Evolutionary conservation across 2,888 invertebrate genomes (phyloP).

Genomic region (Callosobruchus maculatus): DNA sequence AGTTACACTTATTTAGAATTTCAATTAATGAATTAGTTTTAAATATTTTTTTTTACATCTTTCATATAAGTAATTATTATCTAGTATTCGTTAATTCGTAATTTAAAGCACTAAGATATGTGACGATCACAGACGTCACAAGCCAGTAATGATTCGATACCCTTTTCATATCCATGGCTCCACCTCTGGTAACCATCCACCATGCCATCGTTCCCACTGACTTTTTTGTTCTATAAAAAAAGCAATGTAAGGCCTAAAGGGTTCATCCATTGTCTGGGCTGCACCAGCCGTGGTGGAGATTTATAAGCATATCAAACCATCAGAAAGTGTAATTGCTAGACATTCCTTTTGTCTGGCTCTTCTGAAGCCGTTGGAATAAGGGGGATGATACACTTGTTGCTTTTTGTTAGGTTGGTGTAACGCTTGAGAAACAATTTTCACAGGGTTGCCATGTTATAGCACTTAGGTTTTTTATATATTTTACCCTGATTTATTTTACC

Average conservation of each 20-base stretch:
- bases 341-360: not conserved
- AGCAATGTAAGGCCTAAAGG: not conserved
- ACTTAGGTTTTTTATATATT: not conserved
- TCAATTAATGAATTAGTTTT: no score
- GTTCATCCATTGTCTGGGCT: not conserved
- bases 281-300: not conserved
- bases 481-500: not conserved
- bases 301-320: not conserved
- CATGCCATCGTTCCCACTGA: not conserved
- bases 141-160: no score
- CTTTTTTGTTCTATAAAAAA: not conserved
- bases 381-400: not conserved
- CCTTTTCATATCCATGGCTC: no score
- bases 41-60: no score
- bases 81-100: no score
- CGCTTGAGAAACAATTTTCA: conserved; percentile 14
- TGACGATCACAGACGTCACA: no score
- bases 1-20: no score
- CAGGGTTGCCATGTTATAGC: conserved; percentile 11
- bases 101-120: no score
- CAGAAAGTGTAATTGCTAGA: not conserved
- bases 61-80: no score
- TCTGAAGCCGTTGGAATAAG: not conserved
- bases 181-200: not conserved
- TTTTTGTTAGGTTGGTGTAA: conserved; percentile 3